Evolutionary conservation across 2,113 vertebrate species (phyloP), one percentile per base, ranked within the genome.

Genomic region (Odobenus rosmarus): DNA sequence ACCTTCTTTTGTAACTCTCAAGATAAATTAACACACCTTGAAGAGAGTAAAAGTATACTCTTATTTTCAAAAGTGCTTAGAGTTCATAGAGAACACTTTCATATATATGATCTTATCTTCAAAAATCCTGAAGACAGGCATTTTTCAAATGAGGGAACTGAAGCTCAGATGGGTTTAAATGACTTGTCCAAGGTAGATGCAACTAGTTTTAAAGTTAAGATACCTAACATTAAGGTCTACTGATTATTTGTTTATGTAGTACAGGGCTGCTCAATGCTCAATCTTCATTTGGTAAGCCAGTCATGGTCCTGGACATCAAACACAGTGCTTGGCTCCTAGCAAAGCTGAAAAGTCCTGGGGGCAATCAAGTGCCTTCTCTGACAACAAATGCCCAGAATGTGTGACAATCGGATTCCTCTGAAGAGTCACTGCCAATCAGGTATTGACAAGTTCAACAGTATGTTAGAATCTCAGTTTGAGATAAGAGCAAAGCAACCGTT

Each of bases 401-500:
- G 69, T 55, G 15, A 57, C 14, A 55, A 19, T 9, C 13, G 1
- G 57, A 92, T 18, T 86, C 69, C 49, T 71, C 71, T 67, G 28
- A 19, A 95, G 77, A 86, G 28, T 42, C 81, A 90, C 2, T 26
- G 36, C 61, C 16, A 87, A 36, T 67, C 39, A 95, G 64, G 18
- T 76, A 88, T 0, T 18, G 89, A 82, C 59, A 95, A 71, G 79
- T 76, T 94, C 87, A 90, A 64, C 3, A 84, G 28, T 59, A 62
- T 67, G 26, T 88, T 1, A 74, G 64, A 90, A 94, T 92, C 90
- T 80, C 74, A 5, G 83, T 59, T 86, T 80, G 88, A 96, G 88
- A 95, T 94, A 81, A 91, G 42, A 95, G 46, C 98, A 96, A 98
- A 98, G 97, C 77, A 97, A 76, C 80, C 2, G 39, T 6, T 92